These are phyloP conservation scores for Pagrus major DNA, from an alignment of 2,113 vertebrate species.

Conservation along the genomic window DNA sequence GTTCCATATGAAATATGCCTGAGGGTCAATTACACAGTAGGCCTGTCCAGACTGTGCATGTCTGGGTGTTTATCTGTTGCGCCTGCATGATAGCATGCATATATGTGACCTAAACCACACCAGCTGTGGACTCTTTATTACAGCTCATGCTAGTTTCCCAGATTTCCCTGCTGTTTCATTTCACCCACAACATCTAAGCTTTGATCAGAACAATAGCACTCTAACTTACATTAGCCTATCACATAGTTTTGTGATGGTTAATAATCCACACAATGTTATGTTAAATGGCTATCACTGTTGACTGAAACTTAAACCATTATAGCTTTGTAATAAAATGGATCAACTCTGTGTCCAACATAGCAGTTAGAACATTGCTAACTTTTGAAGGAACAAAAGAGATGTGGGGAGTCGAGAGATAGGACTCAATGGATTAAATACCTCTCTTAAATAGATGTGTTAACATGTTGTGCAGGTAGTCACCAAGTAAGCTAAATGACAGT, in stretches of 20 bases:
- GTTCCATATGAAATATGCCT: constrained; percentile 43
- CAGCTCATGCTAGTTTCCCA: neutral
- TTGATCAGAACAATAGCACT: constrained; percentile 6
- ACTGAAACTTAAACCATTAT: neutral
- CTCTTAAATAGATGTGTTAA: no score
- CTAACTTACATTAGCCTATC: neutral
- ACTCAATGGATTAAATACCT: no score
- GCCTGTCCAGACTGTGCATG: constrained; percentile 12
- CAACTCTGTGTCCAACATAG: neutral
- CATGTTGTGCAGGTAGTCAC: no score
- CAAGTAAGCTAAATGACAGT: no score
- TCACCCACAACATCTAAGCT: constrained; percentile 9
- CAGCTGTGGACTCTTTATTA: constrained; percentile 41
- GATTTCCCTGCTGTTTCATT: neutral
- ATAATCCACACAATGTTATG: neutral
- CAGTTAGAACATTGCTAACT: no score
- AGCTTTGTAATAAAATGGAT: neutral
- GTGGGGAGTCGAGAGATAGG: no score
- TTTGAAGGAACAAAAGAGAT: neutral
- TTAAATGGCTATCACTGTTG: neutral
- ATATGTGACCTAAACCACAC: constrained; percentile 23
- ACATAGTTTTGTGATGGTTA: neutral
- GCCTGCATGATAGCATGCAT: neutral
- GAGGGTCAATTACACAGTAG: constrained; percentile 50
- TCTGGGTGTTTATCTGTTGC: constrained; percentile 21